Evolutionary conservation across 2,797 vertebrate species (phyloP).

Genomic region (Trematomus bernacchii): DNA sequence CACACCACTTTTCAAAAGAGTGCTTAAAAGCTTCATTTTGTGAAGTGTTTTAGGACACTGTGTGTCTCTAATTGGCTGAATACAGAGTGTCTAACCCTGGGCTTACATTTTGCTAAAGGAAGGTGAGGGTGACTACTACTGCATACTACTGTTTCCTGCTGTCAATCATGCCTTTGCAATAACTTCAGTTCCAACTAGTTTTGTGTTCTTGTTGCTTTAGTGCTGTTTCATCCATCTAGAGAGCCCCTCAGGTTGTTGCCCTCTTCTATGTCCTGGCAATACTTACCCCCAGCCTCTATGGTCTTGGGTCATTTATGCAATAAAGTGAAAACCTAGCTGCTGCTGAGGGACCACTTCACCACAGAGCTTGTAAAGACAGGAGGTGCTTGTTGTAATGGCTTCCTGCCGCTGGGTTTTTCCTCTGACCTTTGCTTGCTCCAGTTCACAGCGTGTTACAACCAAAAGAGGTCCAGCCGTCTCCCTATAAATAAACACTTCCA

Average conservation of each 20-base stretch:
- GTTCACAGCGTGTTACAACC: not conserved
- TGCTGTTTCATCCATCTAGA: not conserved
- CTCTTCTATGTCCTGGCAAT: slow-evolving; percentile 1
- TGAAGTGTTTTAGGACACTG: not conserved
- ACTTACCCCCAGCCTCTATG: not conserved
- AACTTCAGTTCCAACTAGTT: not conserved
- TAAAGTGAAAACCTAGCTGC: not conserved
- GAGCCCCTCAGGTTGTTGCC: not conserved
- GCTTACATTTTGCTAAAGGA: not conserved
- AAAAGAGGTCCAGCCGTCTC: not conserved
- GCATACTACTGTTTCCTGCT: not conserved
- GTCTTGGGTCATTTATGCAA: not conserved
- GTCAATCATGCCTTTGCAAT: not conserved
- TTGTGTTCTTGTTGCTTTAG: not conserved
- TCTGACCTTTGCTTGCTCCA: slow-evolving; percentile 5
- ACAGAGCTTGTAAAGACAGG: not conserved
- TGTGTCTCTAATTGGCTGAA: not conserved
- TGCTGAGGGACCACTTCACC: not conserved
- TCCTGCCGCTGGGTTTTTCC: slow-evolving; percentile 2
- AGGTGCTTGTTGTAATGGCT: slow-evolving; percentile 6
- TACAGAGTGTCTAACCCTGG: not conserved
- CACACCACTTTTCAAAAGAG: not conserved
- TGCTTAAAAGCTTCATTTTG: not conserved
- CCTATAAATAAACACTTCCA: slow-evolving; percentile 12
- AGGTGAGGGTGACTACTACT: not conserved